A percentile compares a stretch with the other conserved stretches of the same genome.
These are phyloP conservation scores for Brotula barbata DNA, from an alignment of 2,797 vertebrate genomes.

Conservation along the genomic window DNA sequence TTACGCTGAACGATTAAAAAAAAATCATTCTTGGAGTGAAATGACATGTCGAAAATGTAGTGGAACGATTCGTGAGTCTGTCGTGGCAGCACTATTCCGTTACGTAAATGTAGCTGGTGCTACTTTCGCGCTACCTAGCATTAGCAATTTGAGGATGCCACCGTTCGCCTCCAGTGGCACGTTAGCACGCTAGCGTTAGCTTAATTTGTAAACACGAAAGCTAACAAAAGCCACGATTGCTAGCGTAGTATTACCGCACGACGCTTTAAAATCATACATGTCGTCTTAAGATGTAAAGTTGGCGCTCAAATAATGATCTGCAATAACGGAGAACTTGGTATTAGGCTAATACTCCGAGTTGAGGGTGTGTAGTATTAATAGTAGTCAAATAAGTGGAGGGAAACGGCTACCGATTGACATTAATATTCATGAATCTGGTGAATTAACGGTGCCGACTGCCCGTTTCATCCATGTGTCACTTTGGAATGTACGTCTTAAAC, in stretches of 20 bases:
- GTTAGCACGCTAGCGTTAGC: slow-evolving; percentile 5
- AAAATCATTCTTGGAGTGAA: background rate
- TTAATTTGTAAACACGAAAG: slow-evolving; percentile 66
- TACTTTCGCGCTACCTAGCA: slow-evolving; percentile 19
- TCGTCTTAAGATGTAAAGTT: background rate
- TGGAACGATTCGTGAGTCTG: background rate
- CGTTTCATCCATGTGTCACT: too few relatives aligned
- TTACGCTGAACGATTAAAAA: too few relatives aligned
- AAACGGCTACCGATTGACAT: slow-evolving; percentile 32
- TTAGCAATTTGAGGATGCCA: slow-evolving; percentile 12
- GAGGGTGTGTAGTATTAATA: background rate
- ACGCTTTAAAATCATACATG: too few relatives aligned
- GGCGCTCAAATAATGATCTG: background rate
- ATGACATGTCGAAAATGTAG: rapidly evolving
- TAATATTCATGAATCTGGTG: background rate
- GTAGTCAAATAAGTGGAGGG: slow-evolving; percentile 46
- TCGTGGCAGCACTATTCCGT: too few relatives aligned
- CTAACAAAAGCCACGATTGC: slow-evolving; percentile 46
- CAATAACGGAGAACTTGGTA: background rate
- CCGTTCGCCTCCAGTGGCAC: background rate
- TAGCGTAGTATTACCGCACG: slow-evolving; percentile 39
- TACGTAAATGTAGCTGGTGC: background rate
- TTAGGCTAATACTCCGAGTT: rapidly evolving
- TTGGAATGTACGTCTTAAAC: too few relatives aligned
- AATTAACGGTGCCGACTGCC: too few relatives aligned